Conservation (phyloP, 2,113 vertebrate genomes). For the Xyrauchen texanus region DNA sequence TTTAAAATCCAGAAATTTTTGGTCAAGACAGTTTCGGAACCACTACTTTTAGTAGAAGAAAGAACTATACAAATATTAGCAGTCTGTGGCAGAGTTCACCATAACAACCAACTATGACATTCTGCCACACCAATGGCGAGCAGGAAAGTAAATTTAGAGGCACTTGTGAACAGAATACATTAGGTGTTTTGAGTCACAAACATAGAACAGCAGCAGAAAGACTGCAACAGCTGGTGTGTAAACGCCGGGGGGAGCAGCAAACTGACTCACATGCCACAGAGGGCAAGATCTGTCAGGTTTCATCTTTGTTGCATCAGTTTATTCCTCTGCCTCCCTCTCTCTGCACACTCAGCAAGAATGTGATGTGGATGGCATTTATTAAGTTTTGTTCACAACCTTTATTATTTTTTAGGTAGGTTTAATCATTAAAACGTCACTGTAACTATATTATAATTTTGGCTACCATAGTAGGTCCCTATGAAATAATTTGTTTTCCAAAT, state of each 20-base stretch:
- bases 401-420: background rate
- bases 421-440: background rate
- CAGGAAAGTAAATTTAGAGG: slow-evolving; percentile 57
- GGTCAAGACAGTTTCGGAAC: too few species aligned
- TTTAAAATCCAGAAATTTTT: too few species aligned
- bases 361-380: slow-evolving; percentile 22
- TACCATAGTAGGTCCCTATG: background rate
- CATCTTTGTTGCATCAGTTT: slow-evolving; percentile 65
- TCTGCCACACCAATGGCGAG: background rate
- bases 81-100: too few species aligned
- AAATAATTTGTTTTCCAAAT: too few species aligned
- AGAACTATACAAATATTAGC: too few species aligned
- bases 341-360: slow-evolving; percentile 15
- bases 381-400: background rate
- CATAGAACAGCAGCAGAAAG: background rate
- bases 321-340: slow-evolving; percentile 40
- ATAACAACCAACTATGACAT: background rate
- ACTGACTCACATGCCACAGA: slow-evolving; percentile 53
- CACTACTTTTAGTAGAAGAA: too few species aligned
- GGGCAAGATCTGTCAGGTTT: slow-evolving; percentile 61
- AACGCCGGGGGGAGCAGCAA: slow-evolving; percentile 52
- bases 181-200: slow-evolving; percentile 7
- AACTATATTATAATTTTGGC: background rate
- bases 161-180: slow-evolving; percentile 32
- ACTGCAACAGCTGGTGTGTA: slow-evolving; percentile 43